These are phyloP conservation scores for Parotocinclus haroldoi DNA, from an alignment of 2,797 vertebrate genomes.

Conservation along the genomic window DNA sequence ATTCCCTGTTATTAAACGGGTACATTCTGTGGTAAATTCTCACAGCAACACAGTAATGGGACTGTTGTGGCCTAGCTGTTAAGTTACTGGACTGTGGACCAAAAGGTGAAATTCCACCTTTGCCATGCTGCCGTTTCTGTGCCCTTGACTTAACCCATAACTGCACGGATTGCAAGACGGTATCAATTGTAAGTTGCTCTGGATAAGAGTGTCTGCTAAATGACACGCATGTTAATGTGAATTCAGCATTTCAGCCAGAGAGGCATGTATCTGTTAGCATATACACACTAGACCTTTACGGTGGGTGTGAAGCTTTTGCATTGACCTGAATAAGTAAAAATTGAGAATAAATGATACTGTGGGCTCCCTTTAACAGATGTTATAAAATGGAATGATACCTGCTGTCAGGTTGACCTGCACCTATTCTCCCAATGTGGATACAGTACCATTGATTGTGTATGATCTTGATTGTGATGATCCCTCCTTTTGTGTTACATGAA, in stretches of 20 bases:
- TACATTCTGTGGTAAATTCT: constrained; percentile 80
- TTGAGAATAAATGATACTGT: background rate
- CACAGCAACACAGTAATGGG: no score
- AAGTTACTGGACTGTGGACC: no score
- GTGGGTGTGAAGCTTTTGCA: constrained; percentile 15
- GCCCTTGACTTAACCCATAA: no score
- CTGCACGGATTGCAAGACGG: no score
- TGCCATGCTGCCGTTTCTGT: no score
- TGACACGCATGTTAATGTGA: no score
- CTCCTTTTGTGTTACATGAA: constrained; percentile 22
- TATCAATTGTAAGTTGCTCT: no score
- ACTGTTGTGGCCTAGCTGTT: no score
- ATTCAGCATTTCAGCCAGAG: constrained; percentile 74
- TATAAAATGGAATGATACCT: constrained; percentile 3
- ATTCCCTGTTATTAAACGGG: no score
- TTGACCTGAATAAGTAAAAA: background rate
- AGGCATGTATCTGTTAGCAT: constrained; percentile 64
- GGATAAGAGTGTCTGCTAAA: no score
- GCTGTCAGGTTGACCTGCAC: constrained; percentile 32
- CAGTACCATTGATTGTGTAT: constrained; percentile 57
- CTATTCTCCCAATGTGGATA: constrained; percentile 56
- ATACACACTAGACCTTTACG: constrained; percentile 35
- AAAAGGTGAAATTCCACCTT: no score
- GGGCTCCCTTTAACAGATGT: background rate
- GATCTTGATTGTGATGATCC: no score